Conservation (phyloP, 2,888 invertebrate species). For the Diarsia dahlii region DNA sequence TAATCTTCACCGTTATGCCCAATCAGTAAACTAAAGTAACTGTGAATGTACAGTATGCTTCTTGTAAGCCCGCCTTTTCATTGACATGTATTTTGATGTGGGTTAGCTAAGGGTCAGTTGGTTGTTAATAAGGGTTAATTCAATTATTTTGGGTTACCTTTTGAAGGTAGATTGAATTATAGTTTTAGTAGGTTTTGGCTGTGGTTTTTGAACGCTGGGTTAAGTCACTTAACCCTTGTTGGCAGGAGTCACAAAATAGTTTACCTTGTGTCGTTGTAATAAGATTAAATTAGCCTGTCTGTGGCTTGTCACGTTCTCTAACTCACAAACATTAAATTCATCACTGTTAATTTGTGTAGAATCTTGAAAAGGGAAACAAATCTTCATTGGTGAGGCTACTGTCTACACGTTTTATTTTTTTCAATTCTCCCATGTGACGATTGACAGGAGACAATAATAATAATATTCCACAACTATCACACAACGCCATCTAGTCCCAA, state of each 20-base stretch:
- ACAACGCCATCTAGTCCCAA: no score
- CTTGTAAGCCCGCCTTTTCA: slow-evolving; percentile 21
- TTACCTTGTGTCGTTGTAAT: background rate
- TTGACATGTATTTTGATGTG: slow-evolving; percentile 52
- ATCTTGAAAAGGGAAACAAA: background rate
- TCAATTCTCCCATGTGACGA: no score
- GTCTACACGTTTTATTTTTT: no score
- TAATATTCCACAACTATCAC: no score
- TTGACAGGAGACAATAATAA: no score
- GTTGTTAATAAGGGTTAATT: slow-evolving; percentile 45
- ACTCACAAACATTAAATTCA: background rate
- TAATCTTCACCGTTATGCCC: background rate
- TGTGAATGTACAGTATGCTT: slow-evolving; percentile 6
- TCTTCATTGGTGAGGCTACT: background rate
- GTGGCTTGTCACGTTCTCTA: background rate
- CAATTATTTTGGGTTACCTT: slow-evolving; percentile 46
- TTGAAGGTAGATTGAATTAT: slow-evolving; percentile 32
- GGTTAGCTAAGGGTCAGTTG: slow-evolving; percentile 25
- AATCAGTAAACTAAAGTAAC: background rate
- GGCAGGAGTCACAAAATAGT: background rate
- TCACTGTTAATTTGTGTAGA: background rate
- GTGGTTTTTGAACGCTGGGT: slow-evolving; percentile 1
- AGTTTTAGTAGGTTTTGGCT: slow-evolving; percentile 27
- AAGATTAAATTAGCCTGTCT: background rate
- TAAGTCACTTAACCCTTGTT: background rate